Conservation (phyloP, 2,113 vertebrate genomes). For the Gymnocephalus cernua region DNA sequence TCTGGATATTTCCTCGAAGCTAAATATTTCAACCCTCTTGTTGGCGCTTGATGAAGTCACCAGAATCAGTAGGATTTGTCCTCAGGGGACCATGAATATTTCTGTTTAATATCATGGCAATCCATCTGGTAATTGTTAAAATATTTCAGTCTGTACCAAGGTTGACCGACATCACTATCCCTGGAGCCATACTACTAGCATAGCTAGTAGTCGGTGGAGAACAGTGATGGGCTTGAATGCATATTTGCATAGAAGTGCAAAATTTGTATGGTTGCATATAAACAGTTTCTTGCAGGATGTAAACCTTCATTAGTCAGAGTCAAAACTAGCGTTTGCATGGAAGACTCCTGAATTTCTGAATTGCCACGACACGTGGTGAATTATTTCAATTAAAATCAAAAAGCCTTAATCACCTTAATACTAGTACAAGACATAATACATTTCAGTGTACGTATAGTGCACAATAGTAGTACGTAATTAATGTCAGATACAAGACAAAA, state of each 20-base stretch:
- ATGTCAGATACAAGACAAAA: not conserved
- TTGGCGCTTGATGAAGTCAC: too few relatives aligned
- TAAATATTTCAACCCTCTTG: too few relatives aligned
- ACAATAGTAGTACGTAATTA: not conserved
- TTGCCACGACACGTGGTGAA: not conserved
- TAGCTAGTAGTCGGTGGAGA: not conserved
- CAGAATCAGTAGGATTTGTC: too few relatives aligned
- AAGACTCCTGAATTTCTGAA: not conserved
- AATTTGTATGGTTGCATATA: not conserved
- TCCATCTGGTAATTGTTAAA: too few relatives aligned
- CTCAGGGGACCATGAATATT: too few relatives aligned
- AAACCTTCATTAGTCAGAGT: not conserved
- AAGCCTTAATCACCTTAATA: not conserved
- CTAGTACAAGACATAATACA: not conserved
- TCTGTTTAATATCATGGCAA: too few relatives aligned
- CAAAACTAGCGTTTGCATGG: not conserved
- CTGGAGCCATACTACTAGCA: not conserved
- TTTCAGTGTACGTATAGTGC: not conserved
- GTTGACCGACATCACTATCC: not conserved
- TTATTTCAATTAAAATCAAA: not conserved
- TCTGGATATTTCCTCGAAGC: too few relatives aligned
- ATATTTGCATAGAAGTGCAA: not conserved
- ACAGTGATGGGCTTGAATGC: not conserved
- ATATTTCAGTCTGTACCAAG: not conserved
- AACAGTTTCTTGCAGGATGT: not conserved